Conservation (phyloP, 2,888 invertebrate species). For the Thera britannica region DNA sequence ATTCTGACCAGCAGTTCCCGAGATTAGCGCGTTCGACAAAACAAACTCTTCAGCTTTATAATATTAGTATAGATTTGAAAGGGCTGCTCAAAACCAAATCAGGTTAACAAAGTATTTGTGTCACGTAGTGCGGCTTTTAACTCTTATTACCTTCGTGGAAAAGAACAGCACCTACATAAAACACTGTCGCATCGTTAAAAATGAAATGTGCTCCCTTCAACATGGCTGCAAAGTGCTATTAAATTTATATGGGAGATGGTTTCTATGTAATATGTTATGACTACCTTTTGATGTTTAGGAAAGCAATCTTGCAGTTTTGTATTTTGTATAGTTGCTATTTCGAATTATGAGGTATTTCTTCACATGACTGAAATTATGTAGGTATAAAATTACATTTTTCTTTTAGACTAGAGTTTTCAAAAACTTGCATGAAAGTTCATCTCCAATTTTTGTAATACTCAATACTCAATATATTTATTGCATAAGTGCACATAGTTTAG, state of each 20-base stretch:
- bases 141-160: conserved; percentile 39
- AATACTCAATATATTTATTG: too few species aligned
- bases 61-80: not conserved
- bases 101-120: conserved; percentile 35
- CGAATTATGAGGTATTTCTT: not conserved
- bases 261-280: conserved; percentile 68
- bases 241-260: conserved; percentile 66
- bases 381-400: too few species aligned
- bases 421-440: too few species aligned
- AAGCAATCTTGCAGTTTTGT: conserved; percentile 32
- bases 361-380: too few species aligned
- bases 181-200: conserved; percentile 67
- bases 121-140: conserved; percentile 41
- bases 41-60: too few species aligned
- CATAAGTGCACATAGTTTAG: too few species aligned
- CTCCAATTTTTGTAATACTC: too few species aligned
- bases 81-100: conserved; percentile 23
- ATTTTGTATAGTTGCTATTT: conserved; percentile 2
- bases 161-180: conserved; percentile 41
- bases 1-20: too few species aligned
- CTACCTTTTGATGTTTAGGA: conserved; percentile 60
- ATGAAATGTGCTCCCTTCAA: conserved; percentile 69
- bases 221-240: conserved; percentile 64
- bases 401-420: too few species aligned
- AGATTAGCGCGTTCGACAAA: too few species aligned